Evolutionary conservation across 1,140 invertebrate species (phyloP), one percentile per base, ranked within the genome.

Genomic region (Leptopilina clavipes): DNA sequence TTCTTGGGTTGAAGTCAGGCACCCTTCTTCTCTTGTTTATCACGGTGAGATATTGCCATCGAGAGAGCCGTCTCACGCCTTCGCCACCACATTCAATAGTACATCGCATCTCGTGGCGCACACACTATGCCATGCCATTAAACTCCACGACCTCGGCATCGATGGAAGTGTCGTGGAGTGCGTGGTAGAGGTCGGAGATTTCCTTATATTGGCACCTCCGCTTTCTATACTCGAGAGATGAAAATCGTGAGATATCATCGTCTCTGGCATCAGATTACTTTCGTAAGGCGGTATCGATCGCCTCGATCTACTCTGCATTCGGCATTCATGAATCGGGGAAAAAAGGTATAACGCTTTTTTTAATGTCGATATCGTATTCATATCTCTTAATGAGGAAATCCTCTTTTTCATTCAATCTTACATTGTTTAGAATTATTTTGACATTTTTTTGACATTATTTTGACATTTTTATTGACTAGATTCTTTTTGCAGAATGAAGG

Each of bases 21-120:
- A 81, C 74, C 65, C 44, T 45, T 45, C 44, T 79, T 80, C 76
- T 79, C 80, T 85, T 84, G 82, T 82, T 82, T 83, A 83, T 76
- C 81, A 78, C 83, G 76, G 76, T 83, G 82, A 86, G 79, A 86
- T 86, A 86, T 86, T 86, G 76, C 78, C 52, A 78, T 71, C 73
- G 52, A 71, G 76, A 74, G 75, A 79, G 70, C 74, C 73, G 54
- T 75, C 76, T 72, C 54, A 44, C 77, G 78, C 76, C 77, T 78
- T 59, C 37, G 37, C 74, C 72, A 80, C 73, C 74, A 77, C 79
- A 79, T 76, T 37, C 76, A 78, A 77, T 79, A 82, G 80, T 84
- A 87, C 82, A 77, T 78, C 75, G 80, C 79, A 79, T 81, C 77
- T 8, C 14, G 48, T 40, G 37, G 37, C 37, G 44, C 76, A 79